These are phyloP conservation scores for Vanessa atalanta DNA, from an alignment of 1,140 invertebrate genomes.

Conservation along the genomic window DNA sequence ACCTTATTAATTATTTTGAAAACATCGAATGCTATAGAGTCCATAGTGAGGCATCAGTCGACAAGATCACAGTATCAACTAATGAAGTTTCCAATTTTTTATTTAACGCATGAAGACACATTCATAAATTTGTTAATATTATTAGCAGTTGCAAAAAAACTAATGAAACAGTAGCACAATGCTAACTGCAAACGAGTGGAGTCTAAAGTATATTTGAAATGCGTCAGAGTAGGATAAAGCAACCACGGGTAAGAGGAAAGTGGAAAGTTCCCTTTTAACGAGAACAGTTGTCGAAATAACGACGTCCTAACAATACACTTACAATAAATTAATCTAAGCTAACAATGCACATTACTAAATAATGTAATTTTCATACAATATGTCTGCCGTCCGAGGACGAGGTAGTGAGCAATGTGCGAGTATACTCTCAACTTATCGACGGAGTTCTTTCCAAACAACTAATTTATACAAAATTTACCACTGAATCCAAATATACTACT, in stretches of 20 bases:
- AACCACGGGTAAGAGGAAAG: slow-evolving; percentile 63
- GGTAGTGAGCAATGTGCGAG: slow-evolving; percentile 75
- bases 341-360: slow-evolving; percentile 73
- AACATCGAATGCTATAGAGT: slow-evolving; percentile 26
- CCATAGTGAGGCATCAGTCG: slow-evolving; percentile 23
- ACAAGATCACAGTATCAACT: slow-evolving; percentile 11
- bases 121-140: slow-evolving; percentile 51
- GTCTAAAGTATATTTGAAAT: slow-evolving; percentile 49
- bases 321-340: slow-evolving; percentile 78
- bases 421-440: slow-evolving; percentile 48
- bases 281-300: slow-evolving; percentile 53
- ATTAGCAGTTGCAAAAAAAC: slow-evolving; percentile 32
- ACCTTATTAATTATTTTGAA: slow-evolving; percentile 16
- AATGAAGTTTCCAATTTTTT: slow-evolving; percentile 34
- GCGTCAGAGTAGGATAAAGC: slow-evolving; percentile 66
- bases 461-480: slow-evolving; percentile 55
- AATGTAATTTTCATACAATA: slow-evolving; percentile 64
- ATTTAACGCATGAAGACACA: slow-evolving; percentile 51
- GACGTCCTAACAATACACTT: slow-evolving; percentile 74
- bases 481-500: slow-evolving; percentile 40
- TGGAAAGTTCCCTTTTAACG: slow-evolving; percentile 38
- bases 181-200: slow-evolving; percentile 35
- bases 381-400: slow-evolving; percentile 72
- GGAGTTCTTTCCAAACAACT: slow-evolving; percentile 51
- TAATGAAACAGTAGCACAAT: slow-evolving; percentile 37